Conservation (phyloP, 2,797 vertebrate species). For the Cygnus olor region DNA sequence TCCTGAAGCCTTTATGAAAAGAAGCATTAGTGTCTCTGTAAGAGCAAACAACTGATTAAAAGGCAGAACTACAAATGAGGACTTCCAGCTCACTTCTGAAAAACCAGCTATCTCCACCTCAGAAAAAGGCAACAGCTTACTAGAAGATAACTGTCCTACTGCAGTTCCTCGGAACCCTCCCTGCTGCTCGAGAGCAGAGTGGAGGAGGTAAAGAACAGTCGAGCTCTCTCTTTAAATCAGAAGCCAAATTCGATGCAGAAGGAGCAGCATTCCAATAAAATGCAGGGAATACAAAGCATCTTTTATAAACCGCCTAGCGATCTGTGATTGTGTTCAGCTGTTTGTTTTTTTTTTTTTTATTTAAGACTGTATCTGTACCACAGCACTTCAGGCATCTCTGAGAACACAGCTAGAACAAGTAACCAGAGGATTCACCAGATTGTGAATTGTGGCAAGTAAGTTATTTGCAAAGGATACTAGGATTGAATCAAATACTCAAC, state of each 20-base stretch:
- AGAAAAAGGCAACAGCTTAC: background rate
- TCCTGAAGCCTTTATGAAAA: background rate
- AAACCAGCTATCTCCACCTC: background rate
- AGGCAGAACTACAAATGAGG: background rate
- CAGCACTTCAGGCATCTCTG: background rate
- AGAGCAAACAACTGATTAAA: background rate
- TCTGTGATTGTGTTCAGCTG: background rate
- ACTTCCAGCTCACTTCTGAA: background rate
- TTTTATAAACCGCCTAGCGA: background rate
- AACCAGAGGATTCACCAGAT: background rate
- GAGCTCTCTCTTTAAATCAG: background rate
- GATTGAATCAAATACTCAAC: background rate
- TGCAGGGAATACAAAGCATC: background rate
- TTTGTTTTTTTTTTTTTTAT: background rate
- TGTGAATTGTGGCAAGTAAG: background rate
- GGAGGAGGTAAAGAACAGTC: background rate
- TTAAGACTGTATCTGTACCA: background rate
- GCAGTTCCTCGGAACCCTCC: background rate
- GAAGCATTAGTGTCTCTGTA: background rate
- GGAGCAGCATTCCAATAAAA: background rate
- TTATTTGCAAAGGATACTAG: background rate
- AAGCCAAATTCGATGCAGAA: background rate
- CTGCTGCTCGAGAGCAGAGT: background rate
- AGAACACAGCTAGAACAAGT: background rate
- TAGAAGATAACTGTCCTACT: background rate